These are phyloP conservation scores for Cheilinus undulatus DNA, from an alignment of 2,113 vertebrate genomes.

Conservation along the genomic window DNA sequence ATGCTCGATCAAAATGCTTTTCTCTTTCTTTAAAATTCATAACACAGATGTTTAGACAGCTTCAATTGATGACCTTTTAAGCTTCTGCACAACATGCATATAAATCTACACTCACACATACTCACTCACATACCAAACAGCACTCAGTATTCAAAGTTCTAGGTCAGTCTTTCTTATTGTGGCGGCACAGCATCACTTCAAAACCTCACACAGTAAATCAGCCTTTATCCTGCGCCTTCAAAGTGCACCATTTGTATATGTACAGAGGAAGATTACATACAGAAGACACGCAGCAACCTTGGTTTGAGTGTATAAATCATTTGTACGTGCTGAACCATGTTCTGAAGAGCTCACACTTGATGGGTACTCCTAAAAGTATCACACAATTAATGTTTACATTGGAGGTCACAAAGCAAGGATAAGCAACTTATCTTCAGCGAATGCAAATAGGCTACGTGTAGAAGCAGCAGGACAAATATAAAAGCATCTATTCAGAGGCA, in stretches of 20 bases:
- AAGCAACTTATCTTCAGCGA: conserved; percentile 41
- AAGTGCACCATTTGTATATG: conserved; percentile 43
- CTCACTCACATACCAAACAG: conserved; percentile 1
- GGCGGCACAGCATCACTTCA: conserved; percentile 27
- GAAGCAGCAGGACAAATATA: conserved; percentile 27
- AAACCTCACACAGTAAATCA: conserved; percentile 48
- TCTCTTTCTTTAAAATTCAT: background rate
- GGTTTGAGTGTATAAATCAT: conserved; percentile 57
- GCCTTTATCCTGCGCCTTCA: conserved; percentile 26
- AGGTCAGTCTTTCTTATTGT: conserved; percentile 44
- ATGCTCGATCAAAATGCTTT: background rate
- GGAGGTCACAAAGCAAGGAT: conserved; percentile 61
- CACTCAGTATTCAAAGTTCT: conserved; percentile 44
- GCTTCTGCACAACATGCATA: background rate
- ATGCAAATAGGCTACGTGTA: conserved; percentile 49
- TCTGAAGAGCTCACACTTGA: conserved; percentile 33
- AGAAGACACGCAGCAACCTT: conserved; percentile 52
- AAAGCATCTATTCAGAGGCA: conserved; percentile 26
- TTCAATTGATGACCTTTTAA: background rate
- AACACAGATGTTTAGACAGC: background rate
- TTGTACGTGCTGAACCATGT: conserved; percentile 12
- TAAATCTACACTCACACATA: background rate
- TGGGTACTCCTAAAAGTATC: conserved; percentile 34
- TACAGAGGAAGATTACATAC: conserved; percentile 12
- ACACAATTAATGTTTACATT: conserved; percentile 52